These are phyloP conservation scores for Esperia sulphurella DNA, from an alignment of 2,888 invertebrate species.

Conservation along the genomic window DNA sequence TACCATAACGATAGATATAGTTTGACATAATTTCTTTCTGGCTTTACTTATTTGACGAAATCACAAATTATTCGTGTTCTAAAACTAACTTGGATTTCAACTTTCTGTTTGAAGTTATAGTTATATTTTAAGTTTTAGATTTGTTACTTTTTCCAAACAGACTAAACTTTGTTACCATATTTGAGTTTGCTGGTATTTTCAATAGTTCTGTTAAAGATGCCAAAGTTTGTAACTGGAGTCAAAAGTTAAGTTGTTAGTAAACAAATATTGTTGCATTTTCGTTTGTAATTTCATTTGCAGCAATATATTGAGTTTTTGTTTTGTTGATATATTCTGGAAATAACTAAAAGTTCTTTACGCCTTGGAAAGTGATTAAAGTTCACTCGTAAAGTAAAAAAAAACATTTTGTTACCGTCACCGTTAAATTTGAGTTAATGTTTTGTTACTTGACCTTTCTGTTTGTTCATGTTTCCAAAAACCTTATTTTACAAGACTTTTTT, in stretches of 20 bases:
- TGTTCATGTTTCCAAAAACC: too few relatives aligned
- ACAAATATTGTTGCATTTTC: background rate
- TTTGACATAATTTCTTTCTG: too few relatives aligned
- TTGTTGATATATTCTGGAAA: too few relatives aligned
- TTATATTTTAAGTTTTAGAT: constrained; percentile 22
- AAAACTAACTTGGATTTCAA: background rate
- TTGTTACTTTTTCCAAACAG: background rate
- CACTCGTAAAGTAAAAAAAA: too few relatives aligned
- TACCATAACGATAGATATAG: too few relatives aligned
- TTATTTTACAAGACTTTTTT: background rate
- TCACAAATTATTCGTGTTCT: background rate
- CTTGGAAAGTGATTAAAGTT: too few relatives aligned
- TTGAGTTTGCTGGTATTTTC: too few relatives aligned
- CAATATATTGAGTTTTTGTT: too few relatives aligned
- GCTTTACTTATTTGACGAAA: background rate
- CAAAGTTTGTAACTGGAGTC: background rate
- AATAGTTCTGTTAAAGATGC: background rate
- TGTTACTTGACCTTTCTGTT: too few relatives aligned
- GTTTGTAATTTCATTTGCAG: background rate
- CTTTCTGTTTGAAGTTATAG: constrained; percentile 12
- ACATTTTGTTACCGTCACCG: too few relatives aligned
- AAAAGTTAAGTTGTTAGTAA: background rate
- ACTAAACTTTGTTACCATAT: background rate
- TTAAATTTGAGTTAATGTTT: too few relatives aligned
- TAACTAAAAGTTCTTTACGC: too few relatives aligned